Conservation (phyloP, 2,888 invertebrate genomes). For the Drosophila longiperda region DNA sequence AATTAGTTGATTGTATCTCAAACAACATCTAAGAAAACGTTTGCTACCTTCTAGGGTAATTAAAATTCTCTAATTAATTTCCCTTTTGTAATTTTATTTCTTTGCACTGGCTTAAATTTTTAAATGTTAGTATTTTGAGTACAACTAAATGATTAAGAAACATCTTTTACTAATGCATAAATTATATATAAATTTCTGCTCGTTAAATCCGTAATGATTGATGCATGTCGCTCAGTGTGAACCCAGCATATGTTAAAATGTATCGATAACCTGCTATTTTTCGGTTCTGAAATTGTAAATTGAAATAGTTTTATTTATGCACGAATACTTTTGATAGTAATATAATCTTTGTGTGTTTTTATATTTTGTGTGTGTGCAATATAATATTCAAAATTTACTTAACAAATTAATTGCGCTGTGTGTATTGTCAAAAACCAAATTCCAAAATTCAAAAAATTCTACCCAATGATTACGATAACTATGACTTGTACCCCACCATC, state of each 20-base stretch:
- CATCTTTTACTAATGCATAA: background rate
- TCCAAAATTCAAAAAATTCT: background rate
- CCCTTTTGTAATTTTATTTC: background rate
- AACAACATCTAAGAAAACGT: background rate
- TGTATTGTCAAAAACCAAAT: conserved; percentile 9
- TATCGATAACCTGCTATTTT: background rate
- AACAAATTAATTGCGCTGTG: conserved; percentile 20
- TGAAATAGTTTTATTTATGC: background rate
- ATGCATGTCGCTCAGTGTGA: background rate
- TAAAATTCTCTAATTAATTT: background rate
- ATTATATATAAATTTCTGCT: no score
- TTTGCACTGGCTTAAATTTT: background rate
- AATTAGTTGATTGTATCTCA: background rate
- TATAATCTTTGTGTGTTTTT: background rate
- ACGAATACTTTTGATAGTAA: background rate
- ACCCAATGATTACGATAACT: conserved; percentile 1
- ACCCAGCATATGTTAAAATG: background rate
- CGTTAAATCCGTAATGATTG: background rate
- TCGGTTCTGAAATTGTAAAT: background rate
- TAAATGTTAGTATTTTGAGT: background rate
- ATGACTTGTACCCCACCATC: conserved; percentile 10
- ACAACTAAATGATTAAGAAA: background rate
- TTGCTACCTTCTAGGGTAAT: background rate
- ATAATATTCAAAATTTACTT: background rate
- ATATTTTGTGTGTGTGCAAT: background rate